phyloP scores from a whole-genome alignment of 2,888 invertebrate species.

The Conomelus anceps region DNA sequence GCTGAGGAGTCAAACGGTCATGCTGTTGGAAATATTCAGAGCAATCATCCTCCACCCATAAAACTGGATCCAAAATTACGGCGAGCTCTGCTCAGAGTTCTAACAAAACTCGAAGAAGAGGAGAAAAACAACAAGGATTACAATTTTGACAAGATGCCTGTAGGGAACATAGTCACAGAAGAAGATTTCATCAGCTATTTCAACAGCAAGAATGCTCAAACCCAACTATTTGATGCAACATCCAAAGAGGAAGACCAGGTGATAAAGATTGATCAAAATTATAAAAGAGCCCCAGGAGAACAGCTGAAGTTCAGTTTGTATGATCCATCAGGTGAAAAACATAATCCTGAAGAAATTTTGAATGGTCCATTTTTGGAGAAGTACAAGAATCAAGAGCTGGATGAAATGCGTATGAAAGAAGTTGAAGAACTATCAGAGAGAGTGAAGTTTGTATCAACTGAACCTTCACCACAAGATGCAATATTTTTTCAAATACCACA shows the following conservation, averaged over 20 bases:
- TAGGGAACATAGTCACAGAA: slow-evolving; percentile 20
- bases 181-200: slow-evolving; percentile 25
- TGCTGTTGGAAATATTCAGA: slow-evolving; percentile 28
- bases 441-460: slow-evolving; percentile 24
- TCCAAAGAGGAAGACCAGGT: slow-evolving; percentile 3
- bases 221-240: not conserved
- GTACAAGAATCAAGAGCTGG: not conserved
- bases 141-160: slow-evolving; percentile 12
- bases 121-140: slow-evolving; percentile 34
- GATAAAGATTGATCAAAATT: not conserved
- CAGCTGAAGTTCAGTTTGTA: not conserved
- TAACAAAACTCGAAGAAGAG: slow-evolving; percentile 66
- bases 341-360: not conserved
- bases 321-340: not conserved
- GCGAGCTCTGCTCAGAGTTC: slow-evolving; percentile 65
- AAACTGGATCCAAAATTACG: slow-evolving; percentile 67
- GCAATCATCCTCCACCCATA: slow-evolving; percentile 46
- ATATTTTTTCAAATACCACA: slow-evolving; percentile 24
- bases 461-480: slow-evolving; percentile 27
- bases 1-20: slow-evolving; percentile 20
- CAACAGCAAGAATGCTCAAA: slow-evolving; percentile 3
- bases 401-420: slow-evolving; percentile 9
- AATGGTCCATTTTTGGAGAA: not conserved
- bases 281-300: not conserved
- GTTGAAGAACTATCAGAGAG: not conserved